A percentile compares a stretch with the other conserved stretches of the same genome.
Conservation (phyloP, 2,113 vertebrate species). For the Tiliqua scincoides region DNA sequence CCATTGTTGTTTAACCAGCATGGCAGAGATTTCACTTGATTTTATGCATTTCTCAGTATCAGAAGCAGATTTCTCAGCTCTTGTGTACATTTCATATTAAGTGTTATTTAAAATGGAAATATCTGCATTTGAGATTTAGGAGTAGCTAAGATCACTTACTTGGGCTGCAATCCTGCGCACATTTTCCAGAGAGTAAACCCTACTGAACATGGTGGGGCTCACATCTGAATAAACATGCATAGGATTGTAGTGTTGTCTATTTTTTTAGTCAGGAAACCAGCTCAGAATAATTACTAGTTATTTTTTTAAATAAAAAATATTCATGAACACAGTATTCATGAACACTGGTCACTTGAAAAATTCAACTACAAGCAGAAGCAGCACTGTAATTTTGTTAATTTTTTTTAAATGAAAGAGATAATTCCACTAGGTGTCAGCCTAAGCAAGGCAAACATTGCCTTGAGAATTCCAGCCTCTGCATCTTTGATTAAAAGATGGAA, state of each 20-base stretch:
- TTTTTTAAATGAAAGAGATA: slow-evolving; percentile 12
- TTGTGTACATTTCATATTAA: background rate
- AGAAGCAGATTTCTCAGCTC: background rate
- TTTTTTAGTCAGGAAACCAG: background rate
- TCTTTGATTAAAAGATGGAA: background rate
- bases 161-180: too few species aligned
- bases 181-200: too few species aligned
- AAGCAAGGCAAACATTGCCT: slow-evolving; percentile 21
- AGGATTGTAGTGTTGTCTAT: background rate
- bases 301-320: too few species aligned
- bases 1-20: background rate
- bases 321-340: too few species aligned
- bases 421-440: slow-evolving; percentile 67
- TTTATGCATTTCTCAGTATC: background rate
- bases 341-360: too few species aligned
- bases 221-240: too few species aligned
- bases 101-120: background rate
- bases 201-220: too few species aligned
- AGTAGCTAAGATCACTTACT: background rate
- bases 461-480: background rate
- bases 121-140: background rate
- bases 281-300: background rate
- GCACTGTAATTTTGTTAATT: too few species aligned
- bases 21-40: background rate
- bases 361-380: too few species aligned